These are phyloP conservation scores for Esox masquinongy DNA, from an alignment of 2,797 vertebrate species.

Conservation along the genomic window DNA sequence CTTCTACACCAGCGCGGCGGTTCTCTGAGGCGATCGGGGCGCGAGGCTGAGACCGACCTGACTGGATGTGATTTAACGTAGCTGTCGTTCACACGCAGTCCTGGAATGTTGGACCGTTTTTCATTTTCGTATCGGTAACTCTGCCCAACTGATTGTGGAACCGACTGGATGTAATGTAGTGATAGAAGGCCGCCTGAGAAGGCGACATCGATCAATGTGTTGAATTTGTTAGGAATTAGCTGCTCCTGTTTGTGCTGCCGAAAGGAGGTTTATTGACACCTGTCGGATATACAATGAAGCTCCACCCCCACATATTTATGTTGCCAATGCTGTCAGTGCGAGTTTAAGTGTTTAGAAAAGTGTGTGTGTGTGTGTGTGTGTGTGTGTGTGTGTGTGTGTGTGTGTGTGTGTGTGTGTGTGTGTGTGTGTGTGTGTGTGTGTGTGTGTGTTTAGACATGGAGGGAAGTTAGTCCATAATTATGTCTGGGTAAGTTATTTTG, in stretches of 20 bases:
- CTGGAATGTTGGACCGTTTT: background rate
- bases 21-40: background rate
- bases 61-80: background rate
- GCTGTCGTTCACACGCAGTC: background rate
- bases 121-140: background rate
- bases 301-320: no score
- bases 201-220: background rate
- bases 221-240: background rate
- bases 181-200: background rate
- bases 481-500: no score
- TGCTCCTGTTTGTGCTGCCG: background rate
- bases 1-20: constrained; percentile 56
- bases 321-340: no score
- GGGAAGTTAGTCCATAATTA: no score
- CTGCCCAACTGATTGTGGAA: background rate
- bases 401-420: no score
- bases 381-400: no score
- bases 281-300: no score
- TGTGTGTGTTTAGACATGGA: no score
- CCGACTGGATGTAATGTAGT: background rate
- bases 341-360: no score
- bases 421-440: no score
- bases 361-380: no score
- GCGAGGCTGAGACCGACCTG: constrained; percentile 11
- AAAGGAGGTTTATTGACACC: background rate